Percentiles rank a stretch among this genome's conserved stretches.
These are phyloP conservation scores for Acomys russatus DNA, from an alignment of 2,797 vertebrate species.

Conservation along the genomic window DNA sequence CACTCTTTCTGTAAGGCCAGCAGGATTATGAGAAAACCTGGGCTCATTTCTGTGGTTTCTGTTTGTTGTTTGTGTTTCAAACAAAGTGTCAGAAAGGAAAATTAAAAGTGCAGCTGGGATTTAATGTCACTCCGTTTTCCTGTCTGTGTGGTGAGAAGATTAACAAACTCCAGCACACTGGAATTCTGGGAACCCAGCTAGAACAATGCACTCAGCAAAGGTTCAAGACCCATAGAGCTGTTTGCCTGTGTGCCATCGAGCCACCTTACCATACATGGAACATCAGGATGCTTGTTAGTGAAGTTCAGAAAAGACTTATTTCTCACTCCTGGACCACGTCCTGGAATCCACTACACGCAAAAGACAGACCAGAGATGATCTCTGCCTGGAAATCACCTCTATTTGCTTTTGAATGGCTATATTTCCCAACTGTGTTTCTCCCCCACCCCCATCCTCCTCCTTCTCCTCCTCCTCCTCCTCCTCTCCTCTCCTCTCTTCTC, in stretches of 20 bases:
- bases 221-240: background rate
- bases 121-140: background rate
- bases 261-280: background rate
- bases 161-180: background rate
- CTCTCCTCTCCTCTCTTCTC: too few relatives aligned
- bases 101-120: background rate
- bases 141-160: constrained; percentile 3
- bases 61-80: background rate
- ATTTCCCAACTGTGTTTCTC: background rate
- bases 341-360: background rate
- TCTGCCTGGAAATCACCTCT: background rate
- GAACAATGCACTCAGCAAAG: background rate
- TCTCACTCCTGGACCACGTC: background rate
- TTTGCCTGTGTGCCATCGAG: background rate
- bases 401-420: background rate
- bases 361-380: background rate
- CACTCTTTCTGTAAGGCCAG: background rate
- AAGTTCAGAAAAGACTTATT: background rate
- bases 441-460: too few relatives aligned
- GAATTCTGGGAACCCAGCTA: background rate
- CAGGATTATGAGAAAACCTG: background rate
- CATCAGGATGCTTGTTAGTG: background rate
- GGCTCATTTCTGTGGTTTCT: background rate
- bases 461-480: too few relatives aligned
- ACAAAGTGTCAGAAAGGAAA: constrained; percentile 37